Base-by-base conservation (phyloP, 2,113 vertebrate species). In the Mirounga angustirostris region DNA sequence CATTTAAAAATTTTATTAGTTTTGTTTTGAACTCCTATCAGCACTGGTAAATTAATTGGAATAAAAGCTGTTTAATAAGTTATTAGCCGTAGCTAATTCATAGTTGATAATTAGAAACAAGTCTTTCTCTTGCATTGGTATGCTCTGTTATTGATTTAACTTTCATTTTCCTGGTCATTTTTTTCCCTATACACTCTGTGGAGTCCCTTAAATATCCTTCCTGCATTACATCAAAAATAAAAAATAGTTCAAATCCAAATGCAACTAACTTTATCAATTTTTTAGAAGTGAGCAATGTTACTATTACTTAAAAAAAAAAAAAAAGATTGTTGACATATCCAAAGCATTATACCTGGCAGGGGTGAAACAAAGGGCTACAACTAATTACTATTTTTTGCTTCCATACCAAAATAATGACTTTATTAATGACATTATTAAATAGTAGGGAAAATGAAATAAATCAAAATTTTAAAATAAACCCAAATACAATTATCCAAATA, bases 31-130 rank as follows among this genome's bases (percentile, higher is more conserved):
- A 59, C 22, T 33, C 80, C 80, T 86, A 24, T 52, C 9, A 81
- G 2, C 33, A 81, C 85, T 84, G 95, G 58, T 93, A 46, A 95
- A 94, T 52, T 83, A 58, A 91, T 92, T 73, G 92, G 21, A 94
- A 89, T 78, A 73, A 94, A 95, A 95, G 56, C 22, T 56, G 4
- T 56, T 33, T 21, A 76, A 46, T 40, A 87, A 79, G 28, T n/a
- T 86, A 82, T 54, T 67, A 94, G n/a, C 4, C 54, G 54, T 76
- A 87, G 65, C 14, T 40, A 80, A 94, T n/a, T 92, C 22, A 71
- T 28, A 59, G 56, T 79, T 73, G 24, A 59, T 52, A 36, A 83
- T 33, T 58, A 96, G 54, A 91, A 87, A 82, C 36, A 95, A 67
- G 8, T 1, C 19, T 36, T 93, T 67, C 8, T 89, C 52, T 76